Evolutionary conservation across 2,113 vertebrate species (phyloP).

Genomic region (Tauraco erythrolophus): DNA sequence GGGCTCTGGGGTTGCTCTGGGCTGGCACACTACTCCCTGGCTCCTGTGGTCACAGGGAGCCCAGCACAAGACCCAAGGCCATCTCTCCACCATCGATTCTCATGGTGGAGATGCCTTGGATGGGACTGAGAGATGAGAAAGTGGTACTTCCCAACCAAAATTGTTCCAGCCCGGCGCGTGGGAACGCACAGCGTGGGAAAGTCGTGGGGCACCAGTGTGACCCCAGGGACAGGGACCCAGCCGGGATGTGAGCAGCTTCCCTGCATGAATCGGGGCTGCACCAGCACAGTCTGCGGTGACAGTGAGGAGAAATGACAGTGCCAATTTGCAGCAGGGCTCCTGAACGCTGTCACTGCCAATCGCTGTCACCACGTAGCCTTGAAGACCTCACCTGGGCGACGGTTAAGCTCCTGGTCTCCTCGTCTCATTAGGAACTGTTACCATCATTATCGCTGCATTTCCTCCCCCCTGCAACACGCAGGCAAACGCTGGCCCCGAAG

Average conservation of each 20-base stretch:
- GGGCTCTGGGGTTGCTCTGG: not conserved
- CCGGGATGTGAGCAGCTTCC: not conserved
- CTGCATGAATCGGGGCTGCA: fast-evolving
- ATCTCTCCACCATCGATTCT: not conserved
- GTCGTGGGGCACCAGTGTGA: not conserved
- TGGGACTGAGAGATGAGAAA: not conserved
- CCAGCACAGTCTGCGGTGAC: not conserved
- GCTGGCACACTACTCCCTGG: not conserved
- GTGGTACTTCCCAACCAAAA: not conserved
- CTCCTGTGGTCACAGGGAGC: not conserved
- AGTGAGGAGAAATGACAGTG: not conserved
- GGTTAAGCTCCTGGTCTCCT: not conserved
- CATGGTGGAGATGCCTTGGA: not conserved
- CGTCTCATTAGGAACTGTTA: not conserved
- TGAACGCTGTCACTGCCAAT: not conserved
- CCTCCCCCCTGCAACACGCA: not conserved
- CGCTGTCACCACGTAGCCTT: not conserved
- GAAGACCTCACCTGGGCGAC: not conserved
- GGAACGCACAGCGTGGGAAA: not conserved
- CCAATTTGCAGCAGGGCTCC: slow-evolving; percentile 1
- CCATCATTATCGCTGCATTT: not conserved
- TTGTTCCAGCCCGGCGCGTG: not conserved
- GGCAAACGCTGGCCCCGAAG: not conserved
- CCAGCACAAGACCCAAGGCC: not conserved
- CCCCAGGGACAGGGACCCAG: not conserved